Conservation (phyloP, 2,113 vertebrate genomes). For the Corythaixoides concolor region DNA sequence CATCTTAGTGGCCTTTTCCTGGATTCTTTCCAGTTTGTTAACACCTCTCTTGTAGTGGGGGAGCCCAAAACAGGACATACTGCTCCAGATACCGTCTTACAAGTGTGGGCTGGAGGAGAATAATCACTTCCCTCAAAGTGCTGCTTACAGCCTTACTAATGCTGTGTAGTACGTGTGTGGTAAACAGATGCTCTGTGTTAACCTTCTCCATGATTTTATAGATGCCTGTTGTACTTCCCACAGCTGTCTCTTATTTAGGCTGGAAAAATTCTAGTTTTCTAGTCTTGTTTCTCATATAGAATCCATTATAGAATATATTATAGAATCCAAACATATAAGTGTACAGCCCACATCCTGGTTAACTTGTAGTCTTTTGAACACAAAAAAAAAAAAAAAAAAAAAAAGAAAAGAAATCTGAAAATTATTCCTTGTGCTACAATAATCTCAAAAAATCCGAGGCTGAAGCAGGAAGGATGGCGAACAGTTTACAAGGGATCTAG, state of each 20-base stretch:
- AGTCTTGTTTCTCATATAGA: neutral
- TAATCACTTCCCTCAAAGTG: neutral
- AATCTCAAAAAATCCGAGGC: neutral
- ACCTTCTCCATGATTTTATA: neutral
- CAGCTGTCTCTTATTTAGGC: neutral
- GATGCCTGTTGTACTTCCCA: neutral
- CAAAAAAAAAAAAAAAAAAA: neutral
- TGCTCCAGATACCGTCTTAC: neutral
- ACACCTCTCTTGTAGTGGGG: neutral
- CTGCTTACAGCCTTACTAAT: neutral
- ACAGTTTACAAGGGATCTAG: neutral
- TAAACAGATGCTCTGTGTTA: neutral
- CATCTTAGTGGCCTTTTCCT: neutral
- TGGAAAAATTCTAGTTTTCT: neutral
- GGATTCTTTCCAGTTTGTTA: neutral
- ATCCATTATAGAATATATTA: no score
- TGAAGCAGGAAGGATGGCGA: neutral
- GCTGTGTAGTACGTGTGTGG: neutral
- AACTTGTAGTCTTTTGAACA: neutral
- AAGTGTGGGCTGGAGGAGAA: neutral
- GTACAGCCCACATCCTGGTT: neutral
- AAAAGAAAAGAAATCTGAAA: neutral
- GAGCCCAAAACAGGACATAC: neutral
- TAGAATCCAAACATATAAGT: neutral
- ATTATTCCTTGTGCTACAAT: neutral